Evolutionary conservation across 2,888 invertebrate species (phyloP), one percentile per base, ranked within the genome.

Genomic region (Eupelmus urozonus): DNA sequence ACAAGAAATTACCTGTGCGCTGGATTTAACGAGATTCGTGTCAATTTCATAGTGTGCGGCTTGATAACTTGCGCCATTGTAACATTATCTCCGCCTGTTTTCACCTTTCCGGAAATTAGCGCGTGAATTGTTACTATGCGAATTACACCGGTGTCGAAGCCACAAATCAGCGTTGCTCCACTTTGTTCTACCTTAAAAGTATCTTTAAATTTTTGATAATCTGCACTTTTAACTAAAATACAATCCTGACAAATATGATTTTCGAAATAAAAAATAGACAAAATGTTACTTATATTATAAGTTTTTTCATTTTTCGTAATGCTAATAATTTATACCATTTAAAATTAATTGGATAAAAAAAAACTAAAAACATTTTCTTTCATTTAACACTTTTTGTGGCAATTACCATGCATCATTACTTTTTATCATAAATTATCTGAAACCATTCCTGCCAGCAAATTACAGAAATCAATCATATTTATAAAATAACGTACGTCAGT

Each of bases 121-220:
- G 86, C 59, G 20, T 82, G 77, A 29, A 86, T 63, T 23, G 82
- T 83, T 16, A 92, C 83, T 45, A 92, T 91, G 53, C 96, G 91
- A 84, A 96, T 88, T 45, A 94, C 92, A 11, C 96, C 96, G 86
- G 95, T 95, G 23, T 90, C 91, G 82, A 95, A 96, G 1, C 93
- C 95, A 1, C 94, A 91, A 9, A 95, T 87, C 40, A 96, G 84
- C 49, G 94, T 92, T 29, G 92, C 92, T 16, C 95, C 95, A 0
- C 92, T 92, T 3, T 67, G 49, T 18, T 79, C 79, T 16, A 77
- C 66, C 81, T 79, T 16, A 18, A 40, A 80, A 53, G 40, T 76
- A 73, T 34, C 9, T 34, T 34, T 9, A 62, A 11, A 23, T 42
- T 42, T 23, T 4, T 20, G 4, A n/a, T 2, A 11, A 49, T n/a